Conservation (phyloP, 2,888 invertebrate genomes). For the Acrocera orbiculus region DNA sequence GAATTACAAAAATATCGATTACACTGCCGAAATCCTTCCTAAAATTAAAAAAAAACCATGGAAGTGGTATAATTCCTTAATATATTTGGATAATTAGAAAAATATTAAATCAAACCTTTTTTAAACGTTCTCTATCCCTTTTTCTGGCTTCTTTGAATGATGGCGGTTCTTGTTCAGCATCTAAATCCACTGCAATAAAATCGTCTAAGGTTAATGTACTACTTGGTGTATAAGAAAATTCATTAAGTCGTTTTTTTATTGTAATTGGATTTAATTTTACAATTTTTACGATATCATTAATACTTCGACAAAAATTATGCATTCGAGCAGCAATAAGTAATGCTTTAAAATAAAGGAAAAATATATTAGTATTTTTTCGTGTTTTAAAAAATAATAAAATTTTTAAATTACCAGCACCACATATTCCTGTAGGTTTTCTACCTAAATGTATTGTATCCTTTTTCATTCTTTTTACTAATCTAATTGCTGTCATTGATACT, state of each 20-base stretch:
- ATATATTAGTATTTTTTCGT: conserved; percentile 1
- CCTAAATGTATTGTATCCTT: conserved; percentile 95
- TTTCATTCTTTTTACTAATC: conserved; percentile 94
- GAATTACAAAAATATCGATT: too few relatives aligned
- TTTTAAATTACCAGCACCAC: conserved; percentile 68
- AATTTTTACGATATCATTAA: conserved; percentile 77
- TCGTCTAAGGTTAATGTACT: conserved; percentile 89
- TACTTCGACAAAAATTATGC: conserved; percentile 76
- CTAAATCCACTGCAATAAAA: conserved; percentile 91
- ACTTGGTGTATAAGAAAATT: conserved; percentile 94
- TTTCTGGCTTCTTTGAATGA: conserved; percentile 82
- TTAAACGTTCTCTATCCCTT: conserved; percentile 69
- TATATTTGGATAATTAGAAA: too few relatives aligned
- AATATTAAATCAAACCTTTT: conserved; percentile 43
- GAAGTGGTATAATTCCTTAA: too few relatives aligned
- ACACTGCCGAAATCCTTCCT: too few relatives aligned
- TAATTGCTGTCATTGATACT: conserved; percentile 84
- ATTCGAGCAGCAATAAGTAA: conserved; percentile 84
- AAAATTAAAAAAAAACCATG: too few relatives aligned
- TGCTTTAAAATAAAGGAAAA: conserved; percentile 36
- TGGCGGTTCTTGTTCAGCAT: conserved; percentile 89
- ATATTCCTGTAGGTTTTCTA: conserved; percentile 87
- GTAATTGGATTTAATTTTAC: conserved; percentile 93
- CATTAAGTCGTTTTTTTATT: conserved; percentile 71
- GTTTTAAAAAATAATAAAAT: conserved; percentile 4